Percentiles rank a stretch among this genome's conserved stretches.
Conservation (phyloP, 2,797 vertebrate species). For the Mus minutoides region DNA sequence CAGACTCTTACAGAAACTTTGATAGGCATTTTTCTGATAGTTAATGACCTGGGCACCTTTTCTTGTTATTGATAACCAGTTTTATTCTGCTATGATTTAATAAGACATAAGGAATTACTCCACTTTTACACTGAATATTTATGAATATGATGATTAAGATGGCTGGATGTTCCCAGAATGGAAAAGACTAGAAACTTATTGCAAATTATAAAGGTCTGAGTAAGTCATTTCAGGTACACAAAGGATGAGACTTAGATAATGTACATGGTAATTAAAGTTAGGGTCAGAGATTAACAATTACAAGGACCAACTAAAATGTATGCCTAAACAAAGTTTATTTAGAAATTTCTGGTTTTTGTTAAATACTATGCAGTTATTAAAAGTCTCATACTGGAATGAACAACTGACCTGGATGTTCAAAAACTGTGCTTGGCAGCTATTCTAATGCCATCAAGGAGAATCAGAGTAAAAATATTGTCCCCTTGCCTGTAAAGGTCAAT, state of each 20-base stretch:
- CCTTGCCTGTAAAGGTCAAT: not conserved
- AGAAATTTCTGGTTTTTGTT: not conserved
- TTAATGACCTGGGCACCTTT: not conserved
- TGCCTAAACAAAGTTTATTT: not conserved
- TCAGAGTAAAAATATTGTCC: not conserved
- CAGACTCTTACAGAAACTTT: not conserved
- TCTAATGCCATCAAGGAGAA: not conserved
- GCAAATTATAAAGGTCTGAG: not conserved
- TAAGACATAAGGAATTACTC: not conserved
- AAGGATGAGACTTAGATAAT: not conserved
- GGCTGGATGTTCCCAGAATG: not conserved
- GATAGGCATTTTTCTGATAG: not conserved
- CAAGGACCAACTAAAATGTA: not conserved
- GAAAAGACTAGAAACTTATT: not conserved
- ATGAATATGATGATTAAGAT: not conserved
- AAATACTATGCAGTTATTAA: not conserved
- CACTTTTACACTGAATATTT: not conserved
- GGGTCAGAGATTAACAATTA: not conserved
- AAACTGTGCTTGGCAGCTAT: too few relatives aligned
- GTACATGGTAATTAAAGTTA: not conserved
- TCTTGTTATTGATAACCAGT: not conserved
- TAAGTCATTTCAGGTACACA: not conserved
- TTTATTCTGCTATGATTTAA: not conserved
- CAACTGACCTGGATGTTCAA: not conserved
- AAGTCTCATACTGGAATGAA: not conserved